These are phyloP conservation scores for Agrilus biguttatus DNA, from an alignment of 2,888 invertebrate species.

Conservation along the genomic window DNA sequence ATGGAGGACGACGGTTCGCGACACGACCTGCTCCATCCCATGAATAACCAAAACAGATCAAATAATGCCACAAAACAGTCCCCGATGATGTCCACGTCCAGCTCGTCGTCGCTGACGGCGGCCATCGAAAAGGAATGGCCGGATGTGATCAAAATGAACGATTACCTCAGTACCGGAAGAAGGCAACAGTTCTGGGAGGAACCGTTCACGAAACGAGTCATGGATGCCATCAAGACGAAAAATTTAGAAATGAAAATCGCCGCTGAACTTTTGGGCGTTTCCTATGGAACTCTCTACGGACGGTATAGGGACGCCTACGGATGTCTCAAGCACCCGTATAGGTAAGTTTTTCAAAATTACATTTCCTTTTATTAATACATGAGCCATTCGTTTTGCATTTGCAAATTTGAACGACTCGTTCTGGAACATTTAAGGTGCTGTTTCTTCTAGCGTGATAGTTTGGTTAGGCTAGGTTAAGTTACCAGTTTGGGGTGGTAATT, in stretches of 20 bases:
- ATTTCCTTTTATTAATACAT: too few species aligned
- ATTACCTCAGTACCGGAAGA: constrained; percentile 71
- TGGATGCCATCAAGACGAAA: constrained; percentile 82
- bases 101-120: constrained; percentile 21
- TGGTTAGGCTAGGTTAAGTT: too few species aligned
- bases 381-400: too few species aligned
- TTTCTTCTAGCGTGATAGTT: too few species aligned
- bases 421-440: too few species aligned
- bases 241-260: constrained; percentile 89
- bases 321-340: constrained; percentile 74
- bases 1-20: constrained; percentile 16
- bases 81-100: constrained; percentile 6
- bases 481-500: too few species aligned
- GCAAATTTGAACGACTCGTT: too few species aligned
- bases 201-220: constrained; percentile 72
- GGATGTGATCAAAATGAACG: constrained; percentile 75
- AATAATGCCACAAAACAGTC: constrained; percentile 6
- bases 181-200: constrained; percentile 90
- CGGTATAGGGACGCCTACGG: constrained; percentile 81
- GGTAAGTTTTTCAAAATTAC: constrained; percentile 34
- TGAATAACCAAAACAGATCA: not conserved
- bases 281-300: constrained; percentile 82
- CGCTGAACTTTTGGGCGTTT: constrained; percentile 77
- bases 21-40: constrained; percentile 2
- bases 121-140: constrained; percentile 32